Conservation (phyloP, 2,888 invertebrate genomes). For the Cerceris rybyensis region DNA sequence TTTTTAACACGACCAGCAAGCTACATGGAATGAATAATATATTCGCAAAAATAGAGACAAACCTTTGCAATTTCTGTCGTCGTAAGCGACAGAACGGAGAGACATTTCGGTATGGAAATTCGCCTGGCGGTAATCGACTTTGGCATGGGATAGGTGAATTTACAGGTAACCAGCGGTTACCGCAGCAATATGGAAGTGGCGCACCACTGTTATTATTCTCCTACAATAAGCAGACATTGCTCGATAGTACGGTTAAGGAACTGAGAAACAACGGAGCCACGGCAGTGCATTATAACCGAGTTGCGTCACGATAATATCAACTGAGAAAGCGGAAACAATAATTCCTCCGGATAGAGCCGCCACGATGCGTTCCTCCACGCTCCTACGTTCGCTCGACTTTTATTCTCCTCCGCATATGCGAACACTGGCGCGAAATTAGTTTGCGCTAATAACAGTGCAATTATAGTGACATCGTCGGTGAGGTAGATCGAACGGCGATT, state of each 20-base stretch:
- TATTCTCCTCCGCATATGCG: constrained; percentile 35
- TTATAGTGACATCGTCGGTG: constrained; percentile 35
- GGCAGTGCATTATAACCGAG: constrained; percentile 54
- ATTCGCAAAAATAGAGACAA: too few species aligned
- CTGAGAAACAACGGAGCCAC: constrained; percentile 46
- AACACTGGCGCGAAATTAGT: constrained; percentile 48
- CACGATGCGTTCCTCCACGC: constrained; percentile 52
- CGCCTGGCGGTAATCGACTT: constrained; percentile 21
- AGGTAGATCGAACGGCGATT: neutral
- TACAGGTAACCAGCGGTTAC: constrained; percentile 27
- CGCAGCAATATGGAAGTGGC: constrained; percentile 22
- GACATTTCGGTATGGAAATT: constrained; percentile 1
- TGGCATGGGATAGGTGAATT: constrained; percentile 18
- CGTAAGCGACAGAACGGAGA: neutral
- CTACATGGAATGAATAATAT: too few species aligned
- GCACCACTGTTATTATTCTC: constrained; percentile 32
- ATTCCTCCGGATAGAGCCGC: constrained; percentile 61
- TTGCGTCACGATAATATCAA: constrained; percentile 68
- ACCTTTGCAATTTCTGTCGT: too few species aligned
- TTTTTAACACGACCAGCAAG: too few species aligned
- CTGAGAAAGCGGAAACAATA: constrained; percentile 65
- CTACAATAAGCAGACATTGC: constrained; percentile 33
- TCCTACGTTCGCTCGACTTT: constrained; percentile 37
- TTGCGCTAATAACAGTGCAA: constrained; percentile 30
- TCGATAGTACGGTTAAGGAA: constrained; percentile 40